Evolutionary conservation across 2,113 vertebrate genomes (phyloP).

Genomic region (Acrocephalus arundinaceus): DNA sequence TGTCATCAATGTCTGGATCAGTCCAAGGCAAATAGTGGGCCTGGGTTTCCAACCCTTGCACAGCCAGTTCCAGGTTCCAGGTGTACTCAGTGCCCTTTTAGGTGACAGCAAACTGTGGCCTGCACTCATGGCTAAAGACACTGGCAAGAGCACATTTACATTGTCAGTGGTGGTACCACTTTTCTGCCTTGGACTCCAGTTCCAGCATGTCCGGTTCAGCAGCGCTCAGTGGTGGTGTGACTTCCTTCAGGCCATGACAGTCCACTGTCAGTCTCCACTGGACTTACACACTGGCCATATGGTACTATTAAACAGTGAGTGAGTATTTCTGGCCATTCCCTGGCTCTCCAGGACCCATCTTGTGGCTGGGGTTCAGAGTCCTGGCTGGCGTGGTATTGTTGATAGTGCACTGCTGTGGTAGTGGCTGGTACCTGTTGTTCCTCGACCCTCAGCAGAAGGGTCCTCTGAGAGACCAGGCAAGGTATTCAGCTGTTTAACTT

Average conservation of each 20-base stretch:
- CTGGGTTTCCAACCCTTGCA: neutral
- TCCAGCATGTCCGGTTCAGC: neutral
- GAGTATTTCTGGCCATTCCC: neutral
- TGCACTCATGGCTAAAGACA: neutral
- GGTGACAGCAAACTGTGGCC: neutral
- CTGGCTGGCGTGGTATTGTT: rapidly evolving
- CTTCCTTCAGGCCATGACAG: rapidly evolving
- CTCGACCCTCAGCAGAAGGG: neutral
- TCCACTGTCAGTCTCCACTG: neutral
- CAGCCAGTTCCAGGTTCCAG: neutral
- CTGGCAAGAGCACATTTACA: neutral
- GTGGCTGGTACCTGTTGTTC: neutral
- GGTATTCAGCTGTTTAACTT: neutral
- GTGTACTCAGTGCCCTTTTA: neutral
- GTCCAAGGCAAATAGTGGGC: neutral
- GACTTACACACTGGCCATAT: too few relatives aligned
- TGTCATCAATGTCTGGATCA: neutral
- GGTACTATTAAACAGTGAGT: rapidly evolving
- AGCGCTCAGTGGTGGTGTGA: rapidly evolving
- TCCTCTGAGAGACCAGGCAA: neutral
- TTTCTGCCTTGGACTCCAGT: neutral
- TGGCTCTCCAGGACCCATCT: neutral
- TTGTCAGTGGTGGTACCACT: neutral
- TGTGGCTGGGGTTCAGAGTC: neutral
- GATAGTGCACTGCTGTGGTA: neutral